A percentile compares a stretch with the other conserved stretches of the same genome.
phyloP scores from a whole-genome alignment of 2,888 invertebrate genomes.

The Nymphalis polychloros region DNA sequence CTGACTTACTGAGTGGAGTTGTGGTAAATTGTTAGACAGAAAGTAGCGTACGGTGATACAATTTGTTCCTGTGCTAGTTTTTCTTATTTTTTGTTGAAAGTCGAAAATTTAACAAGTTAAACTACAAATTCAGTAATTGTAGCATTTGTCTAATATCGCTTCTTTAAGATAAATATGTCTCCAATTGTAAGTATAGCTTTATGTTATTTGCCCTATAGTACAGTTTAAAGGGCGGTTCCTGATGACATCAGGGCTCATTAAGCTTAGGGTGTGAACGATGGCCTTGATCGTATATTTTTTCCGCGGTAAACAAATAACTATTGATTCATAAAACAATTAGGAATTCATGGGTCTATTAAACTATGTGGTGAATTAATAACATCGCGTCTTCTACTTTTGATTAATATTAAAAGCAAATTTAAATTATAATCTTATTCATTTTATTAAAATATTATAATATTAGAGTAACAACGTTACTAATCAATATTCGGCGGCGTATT shows the following conservation, averaged over 20 bases:
- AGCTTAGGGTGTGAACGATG: constrained; percentile 37
- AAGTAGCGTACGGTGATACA: background rate
- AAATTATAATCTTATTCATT: background rate
- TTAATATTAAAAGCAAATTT: background rate
- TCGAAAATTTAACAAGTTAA: too few species aligned
- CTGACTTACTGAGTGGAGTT: too few species aligned
- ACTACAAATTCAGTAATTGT: background rate
- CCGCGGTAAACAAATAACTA: constrained; percentile 3
- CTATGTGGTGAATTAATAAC: background rate
- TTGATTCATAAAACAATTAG: background rate
- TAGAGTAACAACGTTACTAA: too few species aligned
- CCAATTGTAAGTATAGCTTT: constrained; percentile 1
- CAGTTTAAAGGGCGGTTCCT: constrained; percentile 43
- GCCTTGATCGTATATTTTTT: constrained; percentile 29
- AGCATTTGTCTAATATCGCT: too few species aligned
- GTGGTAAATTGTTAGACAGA: background rate
- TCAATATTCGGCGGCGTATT: too few species aligned
- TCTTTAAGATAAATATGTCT: background rate
- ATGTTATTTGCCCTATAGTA: background rate
- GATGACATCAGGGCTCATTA: constrained; percentile 48
- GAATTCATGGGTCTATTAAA: background rate
- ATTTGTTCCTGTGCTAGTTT: background rate
- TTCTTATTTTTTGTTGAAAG: constrained; percentile 2
- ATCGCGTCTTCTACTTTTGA: background rate
- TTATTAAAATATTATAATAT: too few species aligned